These are phyloP conservation scores for Neoascia interrupta DNA, from an alignment of 2,888 invertebrate species.

Conservation along the genomic window DNA sequence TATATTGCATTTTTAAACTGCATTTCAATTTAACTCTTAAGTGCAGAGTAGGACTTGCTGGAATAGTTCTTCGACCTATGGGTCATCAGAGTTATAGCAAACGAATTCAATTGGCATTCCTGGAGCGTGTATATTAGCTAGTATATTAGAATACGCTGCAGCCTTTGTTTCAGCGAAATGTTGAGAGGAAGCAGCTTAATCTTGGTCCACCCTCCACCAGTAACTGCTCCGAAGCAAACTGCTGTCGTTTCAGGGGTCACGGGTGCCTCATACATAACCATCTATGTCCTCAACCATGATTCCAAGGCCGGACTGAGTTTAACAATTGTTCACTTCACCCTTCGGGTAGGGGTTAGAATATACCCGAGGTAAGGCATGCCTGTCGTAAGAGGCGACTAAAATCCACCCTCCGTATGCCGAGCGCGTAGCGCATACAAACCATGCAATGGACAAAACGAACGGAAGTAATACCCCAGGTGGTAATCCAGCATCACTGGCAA, in stretches of 20 bases:
- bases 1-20: not conserved
- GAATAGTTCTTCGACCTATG: constrained; percentile 1
- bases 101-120: constrained; percentile 11
- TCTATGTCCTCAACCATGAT: constrained; percentile 5
- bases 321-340: not conserved
- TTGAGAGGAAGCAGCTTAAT: too few species aligned
- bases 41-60: constrained; percentile 5
- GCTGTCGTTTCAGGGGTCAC: too few species aligned
- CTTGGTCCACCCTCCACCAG: not conserved
- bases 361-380: too few species aligned
- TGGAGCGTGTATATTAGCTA: not conserved
- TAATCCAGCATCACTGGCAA: too few species aligned
- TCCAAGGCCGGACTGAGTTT: not conserved
- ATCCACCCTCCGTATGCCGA: too few species aligned
- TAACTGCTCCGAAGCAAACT: not conserved
- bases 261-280: not conserved
- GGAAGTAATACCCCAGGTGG: too few species aligned
- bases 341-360: too few species aligned
- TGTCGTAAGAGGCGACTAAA: too few species aligned
- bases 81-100: not conserved
- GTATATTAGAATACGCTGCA: not conserved
- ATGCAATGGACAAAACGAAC: too few species aligned
- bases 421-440: too few species aligned
- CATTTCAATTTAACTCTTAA: not conserved
- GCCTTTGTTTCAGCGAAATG: too few species aligned